phyloP scores from a whole-genome alignment of 2,113 vertebrate species.

The Rhinoderma darwinii region DNA sequence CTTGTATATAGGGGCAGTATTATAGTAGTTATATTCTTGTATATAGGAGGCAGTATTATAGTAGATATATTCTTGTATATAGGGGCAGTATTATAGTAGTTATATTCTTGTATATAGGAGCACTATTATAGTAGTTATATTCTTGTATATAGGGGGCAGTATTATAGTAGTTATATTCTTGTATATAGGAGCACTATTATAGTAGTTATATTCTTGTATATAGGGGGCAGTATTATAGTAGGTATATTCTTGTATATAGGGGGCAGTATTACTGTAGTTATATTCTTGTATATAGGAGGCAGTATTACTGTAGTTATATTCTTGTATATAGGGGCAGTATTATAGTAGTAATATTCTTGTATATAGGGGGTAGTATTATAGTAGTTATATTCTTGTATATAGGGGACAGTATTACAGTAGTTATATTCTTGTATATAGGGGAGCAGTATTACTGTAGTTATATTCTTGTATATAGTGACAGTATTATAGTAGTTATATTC shows the following conservation, averaged over 20 bases:
- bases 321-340: background rate
- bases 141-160: too few species aligned
- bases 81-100: too few species aligned
- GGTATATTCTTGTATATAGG: background rate
- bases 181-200: background rate
- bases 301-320: slow-evolving; percentile 7
- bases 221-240: too few species aligned
- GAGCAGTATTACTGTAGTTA: too few species aligned
- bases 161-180: slow-evolving; percentile 9
- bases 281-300: background rate
- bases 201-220: too few species aligned
- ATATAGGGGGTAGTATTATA: background rate
- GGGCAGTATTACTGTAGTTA: background rate
- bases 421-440: too few species aligned
- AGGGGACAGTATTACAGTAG: background rate
- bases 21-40: slow-evolving; percentile 15
- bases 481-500: background rate
- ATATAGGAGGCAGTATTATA: background rate
- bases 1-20: slow-evolving; percentile 3
- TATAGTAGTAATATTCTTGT: background rate
- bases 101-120: too few species aligned
- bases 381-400: background rate
- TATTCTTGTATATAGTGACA: background rate
- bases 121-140: slow-evolving; percentile 6
- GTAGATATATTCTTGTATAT: background rate